phyloP scores from a whole-genome alignment of 92 coral and sea anemone genomes.

The Metridium senile region DNA sequence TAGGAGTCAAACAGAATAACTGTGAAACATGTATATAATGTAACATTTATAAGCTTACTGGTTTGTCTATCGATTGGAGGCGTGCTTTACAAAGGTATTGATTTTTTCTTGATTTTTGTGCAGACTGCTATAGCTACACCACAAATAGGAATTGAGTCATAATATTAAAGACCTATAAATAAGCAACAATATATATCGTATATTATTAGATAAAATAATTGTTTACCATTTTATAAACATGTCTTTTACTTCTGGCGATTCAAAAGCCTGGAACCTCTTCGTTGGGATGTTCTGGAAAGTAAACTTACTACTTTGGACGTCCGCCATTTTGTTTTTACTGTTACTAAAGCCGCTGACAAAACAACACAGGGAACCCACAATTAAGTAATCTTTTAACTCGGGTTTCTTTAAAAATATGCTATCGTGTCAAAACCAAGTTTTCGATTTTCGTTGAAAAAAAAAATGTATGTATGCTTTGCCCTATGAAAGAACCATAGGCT shows the following conservation, averaged over 20 bases:
- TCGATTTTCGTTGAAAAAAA: too few relatives aligned
- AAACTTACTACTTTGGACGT: slow-evolving; percentile 58
- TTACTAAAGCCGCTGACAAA: not conserved
- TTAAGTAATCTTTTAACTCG: too few relatives aligned
- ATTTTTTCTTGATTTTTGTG: too few relatives aligned
- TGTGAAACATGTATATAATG: not conserved
- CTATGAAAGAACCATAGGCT: too few relatives aligned
- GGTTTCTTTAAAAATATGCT: too few relatives aligned
- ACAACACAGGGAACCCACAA: slow-evolving; percentile 9
- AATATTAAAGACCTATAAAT: not conserved
- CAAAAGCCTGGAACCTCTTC: slow-evolving; percentile 69
- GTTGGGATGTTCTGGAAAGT: slow-evolving; percentile 65
- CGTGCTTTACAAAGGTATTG: too few relatives aligned
- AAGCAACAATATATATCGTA: too few relatives aligned
- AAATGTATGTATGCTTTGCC: too few relatives aligned
- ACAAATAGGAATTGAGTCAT: not conserved
- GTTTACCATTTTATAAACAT: slow-evolving; percentile 82
- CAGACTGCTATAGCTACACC: too few relatives aligned
- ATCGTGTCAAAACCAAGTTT: too few relatives aligned
- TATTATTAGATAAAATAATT: not conserved
- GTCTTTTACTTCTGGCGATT: slow-evolving; percentile 73
- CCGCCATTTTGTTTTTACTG: slow-evolving; percentile 82
- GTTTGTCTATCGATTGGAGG: too few relatives aligned
- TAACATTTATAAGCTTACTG: too few relatives aligned
- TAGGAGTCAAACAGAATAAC: not conserved